phyloP scores from a whole-genome alignment of 2,888 invertebrate genomes.

The Pollenia labialis region DNA sequence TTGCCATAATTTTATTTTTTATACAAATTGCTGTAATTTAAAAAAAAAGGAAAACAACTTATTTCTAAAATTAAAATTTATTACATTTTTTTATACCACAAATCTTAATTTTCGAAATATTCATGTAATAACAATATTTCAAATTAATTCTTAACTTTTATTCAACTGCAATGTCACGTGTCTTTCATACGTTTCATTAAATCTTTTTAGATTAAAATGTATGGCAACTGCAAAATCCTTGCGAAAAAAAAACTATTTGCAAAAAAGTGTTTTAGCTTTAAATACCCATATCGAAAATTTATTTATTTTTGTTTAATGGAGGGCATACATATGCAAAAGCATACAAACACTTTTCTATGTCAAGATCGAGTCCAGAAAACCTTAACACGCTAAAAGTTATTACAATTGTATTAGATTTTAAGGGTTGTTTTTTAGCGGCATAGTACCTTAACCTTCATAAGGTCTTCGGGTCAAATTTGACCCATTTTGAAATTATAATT shows the following conservation, averaged over 20 bases:
- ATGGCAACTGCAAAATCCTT: slow-evolving; percentile 57
- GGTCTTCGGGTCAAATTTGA: no score
- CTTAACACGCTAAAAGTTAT: no score
- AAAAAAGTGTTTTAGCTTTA: slow-evolving; percentile 14
- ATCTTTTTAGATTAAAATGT: slow-evolving; percentile 14
- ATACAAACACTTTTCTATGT: no score
- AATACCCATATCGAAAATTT: background rate
- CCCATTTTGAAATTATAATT: no score
- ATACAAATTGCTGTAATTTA: background rate
- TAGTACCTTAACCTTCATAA: no score
- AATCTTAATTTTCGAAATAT: background rate
- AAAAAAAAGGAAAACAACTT: background rate
- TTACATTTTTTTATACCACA: slow-evolving; percentile 8
- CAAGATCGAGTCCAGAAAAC: no score
- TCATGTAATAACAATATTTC: background rate
- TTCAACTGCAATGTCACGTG: slow-evolving; percentile 58
- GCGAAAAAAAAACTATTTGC: slow-evolving; percentile 47
- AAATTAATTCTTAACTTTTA: background rate
- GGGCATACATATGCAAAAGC: no score
- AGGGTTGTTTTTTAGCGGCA: no score
- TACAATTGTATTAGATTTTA: no score
- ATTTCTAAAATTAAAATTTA: slow-evolving; percentile 24
- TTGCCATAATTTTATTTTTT: no score
- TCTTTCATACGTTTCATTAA: background rate
- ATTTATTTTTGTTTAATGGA: no score